phyloP scores from a whole-genome alignment of 2,797 vertebrate genomes.

The Myoxocephalus aenaeus region DNA sequence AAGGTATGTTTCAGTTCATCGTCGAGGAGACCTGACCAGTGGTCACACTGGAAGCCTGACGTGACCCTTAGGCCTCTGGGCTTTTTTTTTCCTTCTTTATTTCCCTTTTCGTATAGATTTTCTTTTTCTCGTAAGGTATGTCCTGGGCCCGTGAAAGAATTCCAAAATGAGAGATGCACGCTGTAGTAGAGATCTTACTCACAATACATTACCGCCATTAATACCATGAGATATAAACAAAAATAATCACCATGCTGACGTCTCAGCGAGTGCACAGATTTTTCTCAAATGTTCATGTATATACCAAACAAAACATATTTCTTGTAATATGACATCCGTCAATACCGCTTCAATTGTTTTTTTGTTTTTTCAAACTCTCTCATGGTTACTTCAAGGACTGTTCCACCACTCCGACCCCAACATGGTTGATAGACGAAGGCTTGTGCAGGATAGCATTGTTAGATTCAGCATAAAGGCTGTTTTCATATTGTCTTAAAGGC shows the following conservation, averaged over 20 bases:
- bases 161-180: conserved; percentile 57
- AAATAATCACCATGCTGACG: conserved; percentile 50
- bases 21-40: conserved; percentile 61
- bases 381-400: conserved; percentile 39
- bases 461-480: conserved; percentile 72
- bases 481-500: conserved; percentile 74
- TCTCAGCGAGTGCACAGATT: conserved; percentile 46
- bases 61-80: conserved; percentile 50
- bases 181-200: conserved; percentile 58
- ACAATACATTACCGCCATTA: conserved; percentile 52
- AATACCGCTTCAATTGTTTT: conserved; percentile 31
- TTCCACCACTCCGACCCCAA: conserved; percentile 47
- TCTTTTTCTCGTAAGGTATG: conserved; percentile 49
- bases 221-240: conserved; percentile 48
- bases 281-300: conserved; percentile 34
- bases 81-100: conserved; percentile 19
- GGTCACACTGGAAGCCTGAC: conserved; percentile 59
- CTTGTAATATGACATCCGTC: conserved; percentile 53
- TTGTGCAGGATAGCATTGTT: conserved; percentile 68
- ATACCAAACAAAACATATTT: conserved; percentile 50
- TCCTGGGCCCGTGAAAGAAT: conserved; percentile 62
- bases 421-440: conserved; percentile 42
- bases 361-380: conserved; percentile 15
- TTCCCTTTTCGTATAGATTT: conserved; percentile 43
- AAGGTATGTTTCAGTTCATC: conserved; percentile 74